Percentiles rank a stretch among this genome's conserved stretches.
phyloP scores from a whole-genome alignment of 2,113 vertebrate genomes.

The Miniopterus natalensis region DNA sequence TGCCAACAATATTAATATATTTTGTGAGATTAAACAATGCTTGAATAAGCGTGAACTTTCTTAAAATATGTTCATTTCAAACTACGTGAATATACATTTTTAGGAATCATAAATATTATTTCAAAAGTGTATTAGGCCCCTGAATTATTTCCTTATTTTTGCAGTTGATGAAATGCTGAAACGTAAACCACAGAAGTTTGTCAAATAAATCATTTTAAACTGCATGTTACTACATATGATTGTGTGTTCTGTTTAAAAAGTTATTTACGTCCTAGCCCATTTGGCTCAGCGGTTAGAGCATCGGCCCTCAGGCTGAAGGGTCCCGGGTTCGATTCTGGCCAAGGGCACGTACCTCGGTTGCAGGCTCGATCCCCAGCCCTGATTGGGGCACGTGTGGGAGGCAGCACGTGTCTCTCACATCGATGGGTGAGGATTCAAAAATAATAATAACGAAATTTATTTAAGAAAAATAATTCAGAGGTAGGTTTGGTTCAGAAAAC shows the following conservation, averaged over 20 bases:
- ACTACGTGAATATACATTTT: slow-evolving; percentile 71
- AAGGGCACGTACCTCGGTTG: too few species aligned
- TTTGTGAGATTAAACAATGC: slow-evolving; percentile 73
- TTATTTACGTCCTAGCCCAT: neutral
- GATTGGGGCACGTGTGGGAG: too few species aligned
- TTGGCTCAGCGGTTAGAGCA: too few species aligned
- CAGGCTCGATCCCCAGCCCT: too few species aligned
- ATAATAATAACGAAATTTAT: too few species aligned
- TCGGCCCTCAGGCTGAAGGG: too few species aligned
- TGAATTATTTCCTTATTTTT: slow-evolving; percentile 70
- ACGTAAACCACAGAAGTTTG: slow-evolving; percentile 65
- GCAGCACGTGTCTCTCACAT: too few species aligned
- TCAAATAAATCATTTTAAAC: slow-evolving; percentile 68
- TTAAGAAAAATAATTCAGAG: neutral
- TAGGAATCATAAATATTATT: slow-evolving; percentile 73
- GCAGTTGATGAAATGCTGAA: slow-evolving; percentile 55
- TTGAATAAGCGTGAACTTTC: slow-evolving; percentile 71
- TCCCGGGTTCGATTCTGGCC: too few species aligned
- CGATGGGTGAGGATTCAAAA: too few species aligned
- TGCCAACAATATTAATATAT: slow-evolving; percentile 72
- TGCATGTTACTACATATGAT: neutral
- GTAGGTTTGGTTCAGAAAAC: slow-evolving; percentile 22
- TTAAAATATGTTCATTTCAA: slow-evolving; percentile 74
- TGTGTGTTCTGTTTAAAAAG: slow-evolving; percentile 37
- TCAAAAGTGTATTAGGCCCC: slow-evolving; percentile 57